phyloP scores from a whole-genome alignment of 1,140 invertebrate species.

The Sesamia nonagrioides region DNA sequence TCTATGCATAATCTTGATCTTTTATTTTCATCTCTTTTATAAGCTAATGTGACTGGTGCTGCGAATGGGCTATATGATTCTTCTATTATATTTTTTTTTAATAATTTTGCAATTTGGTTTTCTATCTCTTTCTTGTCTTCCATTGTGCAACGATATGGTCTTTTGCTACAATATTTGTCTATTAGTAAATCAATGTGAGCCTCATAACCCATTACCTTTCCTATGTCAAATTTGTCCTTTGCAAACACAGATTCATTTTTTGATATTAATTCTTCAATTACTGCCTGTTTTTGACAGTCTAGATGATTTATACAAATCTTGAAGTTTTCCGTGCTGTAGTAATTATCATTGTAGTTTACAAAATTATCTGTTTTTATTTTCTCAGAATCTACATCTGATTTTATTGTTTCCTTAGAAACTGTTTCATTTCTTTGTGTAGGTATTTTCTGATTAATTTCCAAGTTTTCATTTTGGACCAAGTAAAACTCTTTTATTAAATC shows the following conservation, averaged over 20 bases:
- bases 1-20: no score
- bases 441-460: constrained; percentile 17
- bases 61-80: no score
- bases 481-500: constrained; percentile 21
- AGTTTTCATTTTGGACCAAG: constrained; percentile 28
- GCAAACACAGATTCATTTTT: neutral
- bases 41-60: no score
- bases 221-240: constrained; percentile 27
- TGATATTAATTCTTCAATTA: neutral
- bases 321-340: neutral
- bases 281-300: neutral
- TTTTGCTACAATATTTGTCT: no score
- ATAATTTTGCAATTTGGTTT: no score
- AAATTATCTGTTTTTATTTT: neutral
- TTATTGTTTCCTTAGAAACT: constrained; percentile 7
- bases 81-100: no score
- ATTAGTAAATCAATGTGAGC: no score
- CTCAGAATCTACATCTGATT: neutral
- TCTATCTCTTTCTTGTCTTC: no score
- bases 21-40: no score
- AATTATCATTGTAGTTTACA: neutral
- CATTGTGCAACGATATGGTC: no score
- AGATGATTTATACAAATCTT: neutral
- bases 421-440: neutral
- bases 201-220: neutral